phyloP scores from a whole-genome alignment of 37 sponge, comb jelly and placozoan genomes.

The Aphrocallistes beatrix region DNA sequence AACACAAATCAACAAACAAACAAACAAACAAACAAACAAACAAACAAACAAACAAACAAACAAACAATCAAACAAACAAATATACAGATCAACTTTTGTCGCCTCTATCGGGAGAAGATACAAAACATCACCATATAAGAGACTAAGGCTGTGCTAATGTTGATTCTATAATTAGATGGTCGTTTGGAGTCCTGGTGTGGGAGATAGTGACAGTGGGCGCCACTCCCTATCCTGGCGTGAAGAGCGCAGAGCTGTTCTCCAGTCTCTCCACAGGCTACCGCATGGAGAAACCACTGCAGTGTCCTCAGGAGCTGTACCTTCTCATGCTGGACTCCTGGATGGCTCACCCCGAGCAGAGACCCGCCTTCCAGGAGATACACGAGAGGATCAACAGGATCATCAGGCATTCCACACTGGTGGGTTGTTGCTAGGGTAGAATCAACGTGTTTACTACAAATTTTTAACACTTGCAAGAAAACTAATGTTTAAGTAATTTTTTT shows the following conservation, averaged over 20 bases:
- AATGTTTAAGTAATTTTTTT: neutral
- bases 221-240: neutral
- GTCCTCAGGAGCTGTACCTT: conserved; percentile 4
- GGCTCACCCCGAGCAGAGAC: conserved; percentile 4
- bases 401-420: neutral
- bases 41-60: too few species aligned
- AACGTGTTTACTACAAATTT: neutral
- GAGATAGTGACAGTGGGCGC: conserved; percentile 19
- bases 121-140: too few species aligned
- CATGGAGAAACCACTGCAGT: neutral
- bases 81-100: too few species aligned
- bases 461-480: neutral
- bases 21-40: too few species aligned
- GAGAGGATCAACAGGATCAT: conserved; percentile 9
- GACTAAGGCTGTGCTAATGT: too few species aligned
- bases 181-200: neutral
- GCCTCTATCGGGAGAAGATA: too few species aligned
- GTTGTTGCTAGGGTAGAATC: neutral
- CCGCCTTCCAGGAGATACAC: neutral
- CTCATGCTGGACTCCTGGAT: neutral
- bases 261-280: neutral
- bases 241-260: neutral
- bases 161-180: neutral
- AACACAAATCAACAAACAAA: too few species aligned
- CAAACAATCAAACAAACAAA: too few species aligned